phyloP scores from a whole-genome alignment of 2,797 vertebrate species.

The Rhynchotus rufescens region DNA sequence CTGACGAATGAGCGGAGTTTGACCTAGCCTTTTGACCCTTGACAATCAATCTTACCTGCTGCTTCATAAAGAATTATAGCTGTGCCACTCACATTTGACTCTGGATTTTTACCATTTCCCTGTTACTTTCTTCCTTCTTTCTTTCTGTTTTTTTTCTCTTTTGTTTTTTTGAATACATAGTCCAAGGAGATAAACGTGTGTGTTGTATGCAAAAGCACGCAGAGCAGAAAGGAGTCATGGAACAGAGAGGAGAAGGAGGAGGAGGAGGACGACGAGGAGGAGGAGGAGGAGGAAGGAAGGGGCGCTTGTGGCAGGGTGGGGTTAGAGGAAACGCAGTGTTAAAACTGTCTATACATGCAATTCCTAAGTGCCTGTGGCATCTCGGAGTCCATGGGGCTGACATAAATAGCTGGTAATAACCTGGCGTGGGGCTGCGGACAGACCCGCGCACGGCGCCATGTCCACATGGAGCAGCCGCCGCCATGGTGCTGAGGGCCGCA shows the following conservation, averaged over 20 bases:
- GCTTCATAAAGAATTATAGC: constrained; percentile 88
- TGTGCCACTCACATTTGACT: constrained; percentile 86
- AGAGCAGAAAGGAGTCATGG: constrained; percentile 60
- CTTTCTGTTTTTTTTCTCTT: not conserved
- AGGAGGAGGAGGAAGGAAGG: constrained; percentile 24
- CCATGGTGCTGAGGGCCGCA: not conserved
- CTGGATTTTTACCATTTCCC: constrained; percentile 84
- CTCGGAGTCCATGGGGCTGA: constrained; percentile 47
- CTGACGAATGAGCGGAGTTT: constrained; percentile 90
- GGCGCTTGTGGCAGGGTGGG: not conserved
- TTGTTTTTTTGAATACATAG: constrained; percentile 53
- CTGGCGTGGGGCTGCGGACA: not conserved
- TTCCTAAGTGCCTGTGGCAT: constrained; percentile 69
- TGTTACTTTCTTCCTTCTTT: constrained; percentile 13
- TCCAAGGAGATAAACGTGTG: constrained; percentile 74
- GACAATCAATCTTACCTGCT: constrained; percentile 94
- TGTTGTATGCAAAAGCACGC: constrained; percentile 50
- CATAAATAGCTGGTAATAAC: constrained; percentile 1
- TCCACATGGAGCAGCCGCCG: not conserved
- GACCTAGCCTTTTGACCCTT: constrained; percentile 97
- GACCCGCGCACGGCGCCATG: not conserved
- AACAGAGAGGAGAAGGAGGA: constrained; percentile 1
- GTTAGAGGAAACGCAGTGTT: constrained; percentile 34
- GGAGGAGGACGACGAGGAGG: too few relatives aligned
- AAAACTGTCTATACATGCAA: constrained; percentile 66